A percentile compares a stretch with the other conserved stretches of the same genome.
Conservation (phyloP, 2,888 invertebrate genomes). For the Clepsis dumicolana region DNA sequence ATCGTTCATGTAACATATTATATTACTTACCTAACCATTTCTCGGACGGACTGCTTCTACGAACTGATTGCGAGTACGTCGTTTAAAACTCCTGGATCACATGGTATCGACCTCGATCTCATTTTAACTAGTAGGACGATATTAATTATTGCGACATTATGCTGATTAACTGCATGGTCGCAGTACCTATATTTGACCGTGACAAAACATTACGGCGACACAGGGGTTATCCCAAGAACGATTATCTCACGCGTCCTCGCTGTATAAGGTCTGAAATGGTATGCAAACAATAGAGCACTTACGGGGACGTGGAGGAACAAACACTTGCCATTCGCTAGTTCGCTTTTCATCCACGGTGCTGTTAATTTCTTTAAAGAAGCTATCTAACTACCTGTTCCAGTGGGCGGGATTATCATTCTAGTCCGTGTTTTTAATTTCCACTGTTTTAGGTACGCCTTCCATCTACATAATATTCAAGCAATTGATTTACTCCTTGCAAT, state of each 20-base stretch:
- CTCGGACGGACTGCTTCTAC: slow-evolving; percentile 18
- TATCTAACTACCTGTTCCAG: neutral
- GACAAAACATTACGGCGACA: slow-evolving; percentile 16
- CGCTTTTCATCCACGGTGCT: slow-evolving; percentile 11
- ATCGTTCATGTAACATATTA: slow-evolving; percentile 6
- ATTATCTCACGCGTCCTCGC: slow-evolving; percentile 26
- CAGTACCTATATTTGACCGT: slow-evolving; percentile 29
- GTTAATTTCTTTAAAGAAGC: slow-evolving; percentile 4
- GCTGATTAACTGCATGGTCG: slow-evolving; percentile 29
- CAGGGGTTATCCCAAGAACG: slow-evolving; percentile 19
- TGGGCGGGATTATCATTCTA: neutral
- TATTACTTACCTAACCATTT: slow-evolving; percentile 25
- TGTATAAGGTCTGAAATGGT: slow-evolving; percentile 33
- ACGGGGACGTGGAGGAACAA: slow-evolving; percentile 41
- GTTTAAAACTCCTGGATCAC: slow-evolving; percentile 39
- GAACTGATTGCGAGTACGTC: slow-evolving; percentile 34
- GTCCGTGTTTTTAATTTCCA: neutral
- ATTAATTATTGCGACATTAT: slow-evolving; percentile 29
- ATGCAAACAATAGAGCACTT: slow-evolving; percentile 43
- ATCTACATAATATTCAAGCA: too few relatives aligned
- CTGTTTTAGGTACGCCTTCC: too few relatives aligned
- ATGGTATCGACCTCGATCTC: slow-evolving; percentile 43
- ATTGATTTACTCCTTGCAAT: too few relatives aligned
- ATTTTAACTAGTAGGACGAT: slow-evolving; percentile 27
- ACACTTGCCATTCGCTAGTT: slow-evolving; percentile 45